Percentiles rank a stretch among this genome's conserved stretches.
These are phyloP conservation scores for Spea bombifrons DNA, from an alignment of 2,113 vertebrate genomes.

Conservation along the genomic window DNA sequence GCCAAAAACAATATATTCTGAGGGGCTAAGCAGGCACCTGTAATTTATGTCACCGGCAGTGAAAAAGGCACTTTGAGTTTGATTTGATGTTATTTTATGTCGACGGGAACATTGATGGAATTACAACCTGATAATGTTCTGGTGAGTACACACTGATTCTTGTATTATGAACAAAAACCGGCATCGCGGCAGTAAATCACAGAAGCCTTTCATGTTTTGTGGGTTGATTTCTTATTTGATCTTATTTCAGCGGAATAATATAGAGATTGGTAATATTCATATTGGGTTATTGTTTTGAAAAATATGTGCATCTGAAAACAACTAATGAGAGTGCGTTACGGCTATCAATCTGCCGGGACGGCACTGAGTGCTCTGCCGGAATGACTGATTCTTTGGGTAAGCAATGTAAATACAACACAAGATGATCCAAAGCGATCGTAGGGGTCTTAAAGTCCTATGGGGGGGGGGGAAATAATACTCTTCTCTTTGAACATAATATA, in stretches of 20 bases:
- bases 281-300: conserved; percentile 8
- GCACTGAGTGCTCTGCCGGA: too few relatives aligned
- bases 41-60: background rate
- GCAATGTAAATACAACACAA: too few relatives aligned
- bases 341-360: too few relatives aligned
- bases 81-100: background rate
- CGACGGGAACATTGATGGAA: conserved; percentile 22
- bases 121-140: conserved; percentile 21
- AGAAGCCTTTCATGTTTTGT: background rate
- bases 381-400: too few relatives aligned
- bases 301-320: background rate
- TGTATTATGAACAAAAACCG: background rate
- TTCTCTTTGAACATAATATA: too few relatives aligned
- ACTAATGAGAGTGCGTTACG: too few relatives aligned
- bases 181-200: conserved; percentile 19
- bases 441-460: too few relatives aligned
- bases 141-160: conserved; percentile 18
- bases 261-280: background rate
- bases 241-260: conserved; percentile 22
- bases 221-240: conserved; percentile 25
- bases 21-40: background rate
- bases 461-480: too few relatives aligned
- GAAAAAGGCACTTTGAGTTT: background rate
- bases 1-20: background rate
- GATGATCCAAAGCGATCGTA: too few relatives aligned